Percentiles rank a stretch among this genome's conserved stretches.
These are phyloP conservation scores for Tridacna crocea DNA, from an alignment of 2,888 invertebrate genomes.

Conservation along the genomic window DNA sequence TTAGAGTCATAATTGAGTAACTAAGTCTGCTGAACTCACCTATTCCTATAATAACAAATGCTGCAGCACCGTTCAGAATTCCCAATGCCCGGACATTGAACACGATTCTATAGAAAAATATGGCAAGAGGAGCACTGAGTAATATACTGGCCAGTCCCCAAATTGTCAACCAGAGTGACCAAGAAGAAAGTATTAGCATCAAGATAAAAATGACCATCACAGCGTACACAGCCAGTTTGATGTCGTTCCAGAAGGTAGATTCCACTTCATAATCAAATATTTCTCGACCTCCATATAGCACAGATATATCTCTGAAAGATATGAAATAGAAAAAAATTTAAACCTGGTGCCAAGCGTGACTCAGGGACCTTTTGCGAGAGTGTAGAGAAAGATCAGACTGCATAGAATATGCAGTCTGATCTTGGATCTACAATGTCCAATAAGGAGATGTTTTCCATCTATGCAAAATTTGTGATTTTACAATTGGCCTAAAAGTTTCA, in stretches of 20 bases:
- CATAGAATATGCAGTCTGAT: no score
- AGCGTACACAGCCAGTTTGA: slow-evolving; percentile 75
- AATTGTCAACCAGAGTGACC: slow-evolving; percentile 79
- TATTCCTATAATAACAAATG: slow-evolving; percentile 82
- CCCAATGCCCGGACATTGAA: slow-evolving; percentile 77
- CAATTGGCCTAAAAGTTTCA: no score
- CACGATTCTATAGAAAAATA: slow-evolving; percentile 79
- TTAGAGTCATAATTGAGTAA: no score
- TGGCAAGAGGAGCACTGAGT: slow-evolving; percentile 79
- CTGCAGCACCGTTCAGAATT: slow-evolving; percentile 81
- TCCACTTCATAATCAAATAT: slow-evolving; percentile 81
- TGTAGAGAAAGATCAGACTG: no score
- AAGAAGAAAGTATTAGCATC: slow-evolving; percentile 79
- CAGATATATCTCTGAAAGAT: slow-evolving; percentile 75
- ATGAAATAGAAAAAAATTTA: neutral
- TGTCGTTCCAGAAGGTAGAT: slow-evolving; percentile 79
- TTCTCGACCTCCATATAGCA: slow-evolving; percentile 81
- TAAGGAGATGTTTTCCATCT: no score
- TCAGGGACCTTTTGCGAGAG: no score
- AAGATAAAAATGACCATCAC: slow-evolving; percentile 73
- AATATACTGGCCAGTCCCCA: slow-evolving; percentile 76
- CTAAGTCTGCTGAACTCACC: slow-evolving; percentile 78
- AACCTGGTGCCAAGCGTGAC: no score
- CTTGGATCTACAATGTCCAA: no score
- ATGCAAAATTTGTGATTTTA: no score